Base-by-base conservation (phyloP, 2,797 vertebrate genomes). In the Leuciscus waleckii region DNA sequence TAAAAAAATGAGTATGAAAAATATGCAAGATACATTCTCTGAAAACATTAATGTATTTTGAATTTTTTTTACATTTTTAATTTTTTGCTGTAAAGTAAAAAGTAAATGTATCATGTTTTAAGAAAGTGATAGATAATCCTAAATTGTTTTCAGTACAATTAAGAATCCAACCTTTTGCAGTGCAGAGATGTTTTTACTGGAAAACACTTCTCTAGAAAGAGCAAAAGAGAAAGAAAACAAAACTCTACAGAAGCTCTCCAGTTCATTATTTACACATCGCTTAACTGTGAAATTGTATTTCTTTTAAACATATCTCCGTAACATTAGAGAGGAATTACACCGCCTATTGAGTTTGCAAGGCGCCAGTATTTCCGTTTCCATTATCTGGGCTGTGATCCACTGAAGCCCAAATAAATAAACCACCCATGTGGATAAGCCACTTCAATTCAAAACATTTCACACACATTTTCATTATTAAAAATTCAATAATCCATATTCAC, bases 261-360 rank as follows among this genome's bases (percentile, higher is more conserved):
- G 79, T 88, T 87, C 82, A 79, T 89, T 91, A 92, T 92, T 93
- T 91, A 92, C 92, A 92, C 90, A 81, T 92, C 90, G 90, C 91
- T 94, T 93, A 87, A 92, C 91, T 90, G 91, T 91, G 90, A 93
- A 93, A 94, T 88, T 91, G 92, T 91, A 86, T 92, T 86, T 90
- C 84, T 90, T 89, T 92, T 90, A 85, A 91, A 92, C 89, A 86
- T 90, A 91, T 90, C 90, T 90, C 85, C 67, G 82, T 71, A 88
- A 81, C 88, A 91, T 92, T 93, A 92, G 89, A n/a, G 87, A 91
- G 88, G 87, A 91, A 91, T 91, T 91, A 80, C 89, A 85, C 65
- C 41, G 35, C 86, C 89, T 86, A 84, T 85, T 80, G 58, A 79
- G 81, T 79, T 11, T 79, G 46, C 37, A 9, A 67, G 87, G 82